Evolutionary conservation across 92 coral and sea anemone genomes (phyloP).

Genomic region (Zoanthus gigantus): DNA sequence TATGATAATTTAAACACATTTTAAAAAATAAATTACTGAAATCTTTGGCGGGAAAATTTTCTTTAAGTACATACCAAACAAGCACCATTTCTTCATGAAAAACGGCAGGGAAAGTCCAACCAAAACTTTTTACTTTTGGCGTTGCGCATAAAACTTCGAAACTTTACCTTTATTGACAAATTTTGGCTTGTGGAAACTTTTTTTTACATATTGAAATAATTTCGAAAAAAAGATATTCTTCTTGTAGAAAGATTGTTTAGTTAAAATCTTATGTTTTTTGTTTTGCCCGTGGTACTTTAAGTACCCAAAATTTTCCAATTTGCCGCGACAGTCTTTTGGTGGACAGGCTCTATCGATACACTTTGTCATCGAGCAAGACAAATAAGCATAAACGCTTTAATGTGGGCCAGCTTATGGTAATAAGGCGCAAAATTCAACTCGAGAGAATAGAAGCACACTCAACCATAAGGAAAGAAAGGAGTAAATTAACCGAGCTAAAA

Average conservation of each 20-base stretch:
- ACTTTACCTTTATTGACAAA: background rate
- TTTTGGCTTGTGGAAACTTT: background rate
- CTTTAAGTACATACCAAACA: background rate
- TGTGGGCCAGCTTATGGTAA: background rate
- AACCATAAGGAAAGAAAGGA: background rate
- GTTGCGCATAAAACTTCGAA: too few relatives aligned
- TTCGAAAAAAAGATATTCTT: too few relatives aligned
- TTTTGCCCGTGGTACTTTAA: background rate
- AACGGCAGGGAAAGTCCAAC: background rate
- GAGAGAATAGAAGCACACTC: background rate
- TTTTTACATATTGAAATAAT: too few relatives aligned
- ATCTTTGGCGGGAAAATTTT: background rate
- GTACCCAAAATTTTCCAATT: background rate
- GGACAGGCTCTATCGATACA: background rate
- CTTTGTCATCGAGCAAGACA: background rate
- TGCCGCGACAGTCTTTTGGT: background rate
- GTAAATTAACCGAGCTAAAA: background rate
- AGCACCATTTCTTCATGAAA: background rate
- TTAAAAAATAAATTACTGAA: background rate
- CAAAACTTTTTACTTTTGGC: background rate
- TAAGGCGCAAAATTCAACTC: background rate
- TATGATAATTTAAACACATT: background rate
- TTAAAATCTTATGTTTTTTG: background rate
- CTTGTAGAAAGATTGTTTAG: background rate
- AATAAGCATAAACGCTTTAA: background rate